Evolutionary conservation across 1,140 invertebrate genomes (phyloP).

Genomic region (Maniola jurtina): DNA sequence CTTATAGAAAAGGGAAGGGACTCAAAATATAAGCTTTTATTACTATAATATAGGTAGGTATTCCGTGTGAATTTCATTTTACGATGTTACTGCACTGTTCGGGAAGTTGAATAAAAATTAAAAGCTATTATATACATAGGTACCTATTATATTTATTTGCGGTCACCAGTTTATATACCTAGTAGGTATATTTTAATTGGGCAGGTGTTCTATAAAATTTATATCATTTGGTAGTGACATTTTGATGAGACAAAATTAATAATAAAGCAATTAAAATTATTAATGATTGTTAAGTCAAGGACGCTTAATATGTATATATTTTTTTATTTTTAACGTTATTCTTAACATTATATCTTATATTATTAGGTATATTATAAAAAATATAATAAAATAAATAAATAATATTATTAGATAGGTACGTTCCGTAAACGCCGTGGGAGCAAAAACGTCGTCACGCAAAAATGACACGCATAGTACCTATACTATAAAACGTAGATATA

Average conservation of each 20-base stretch:
- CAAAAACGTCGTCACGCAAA: not conserved
- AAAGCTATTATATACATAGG: not conserved
- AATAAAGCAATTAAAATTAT: not conserved
- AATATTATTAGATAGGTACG: too few species aligned
- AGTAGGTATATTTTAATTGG: not conserved
- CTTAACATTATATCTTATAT: too few species aligned
- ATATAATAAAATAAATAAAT: too few species aligned
- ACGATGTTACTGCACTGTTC: too few species aligned
- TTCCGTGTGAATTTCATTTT: not conserved
- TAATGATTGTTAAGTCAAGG: slow-evolving; percentile 2
- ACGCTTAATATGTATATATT: not conserved
- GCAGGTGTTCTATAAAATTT: not conserved
- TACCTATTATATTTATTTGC: not conserved
- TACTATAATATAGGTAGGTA: too few species aligned
- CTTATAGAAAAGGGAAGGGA: too few species aligned
- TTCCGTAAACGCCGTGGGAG: not conserved
- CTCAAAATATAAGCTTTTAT: too few species aligned
- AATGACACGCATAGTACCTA: not conserved
- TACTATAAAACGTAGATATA: too few species aligned
- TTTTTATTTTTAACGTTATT: too few species aligned
- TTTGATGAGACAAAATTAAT: not conserved
- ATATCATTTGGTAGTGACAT: not conserved
- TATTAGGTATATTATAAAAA: not conserved
- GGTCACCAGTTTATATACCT: not conserved
- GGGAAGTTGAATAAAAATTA: too few species aligned